phyloP scores from a whole-genome alignment of 2,113 vertebrate species.

The Bombycilla garrulus region DNA sequence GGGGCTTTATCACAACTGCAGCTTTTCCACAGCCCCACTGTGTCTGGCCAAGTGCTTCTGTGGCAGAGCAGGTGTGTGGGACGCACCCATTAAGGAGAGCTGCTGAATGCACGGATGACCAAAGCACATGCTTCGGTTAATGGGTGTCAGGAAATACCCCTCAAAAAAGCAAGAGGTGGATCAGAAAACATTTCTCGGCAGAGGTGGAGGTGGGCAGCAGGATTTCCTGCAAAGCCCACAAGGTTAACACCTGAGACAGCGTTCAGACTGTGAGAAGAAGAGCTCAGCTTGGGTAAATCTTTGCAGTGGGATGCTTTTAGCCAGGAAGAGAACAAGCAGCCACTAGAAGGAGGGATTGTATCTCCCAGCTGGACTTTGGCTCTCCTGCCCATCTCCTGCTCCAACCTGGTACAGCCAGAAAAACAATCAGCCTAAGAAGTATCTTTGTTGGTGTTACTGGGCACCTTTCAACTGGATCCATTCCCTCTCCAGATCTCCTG shows the following conservation, averaged over 20 bases:
- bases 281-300: background rate
- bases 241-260: background rate
- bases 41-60: conserved; percentile 12
- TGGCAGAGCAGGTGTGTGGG: conserved; percentile 42
- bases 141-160: background rate
- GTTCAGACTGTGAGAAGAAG: background rate
- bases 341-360: background rate
- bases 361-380: background rate
- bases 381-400: background rate
- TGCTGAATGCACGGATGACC: background rate
- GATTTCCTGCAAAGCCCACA: background rate
- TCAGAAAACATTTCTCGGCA: background rate
- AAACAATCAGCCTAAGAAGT: background rate
- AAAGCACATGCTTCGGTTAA: background rate
- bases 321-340: background rate
- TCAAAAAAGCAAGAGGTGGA: background rate
- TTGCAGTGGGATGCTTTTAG: background rate
- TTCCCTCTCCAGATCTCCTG: background rate
- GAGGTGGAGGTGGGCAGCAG: background rate
- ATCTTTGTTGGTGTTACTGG: background rate
- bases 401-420: background rate
- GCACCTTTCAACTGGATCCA: background rate
- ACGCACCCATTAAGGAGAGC: background rate
- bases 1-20: conserved; percentile 17
- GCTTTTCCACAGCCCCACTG: background rate